A percentile compares a stretch with the other conserved stretches of the same genome.
These are phyloP conservation scores for Dufourea novaeangliae DNA, from an alignment of 1,140 invertebrate genomes.

Conservation along the genomic window DNA sequence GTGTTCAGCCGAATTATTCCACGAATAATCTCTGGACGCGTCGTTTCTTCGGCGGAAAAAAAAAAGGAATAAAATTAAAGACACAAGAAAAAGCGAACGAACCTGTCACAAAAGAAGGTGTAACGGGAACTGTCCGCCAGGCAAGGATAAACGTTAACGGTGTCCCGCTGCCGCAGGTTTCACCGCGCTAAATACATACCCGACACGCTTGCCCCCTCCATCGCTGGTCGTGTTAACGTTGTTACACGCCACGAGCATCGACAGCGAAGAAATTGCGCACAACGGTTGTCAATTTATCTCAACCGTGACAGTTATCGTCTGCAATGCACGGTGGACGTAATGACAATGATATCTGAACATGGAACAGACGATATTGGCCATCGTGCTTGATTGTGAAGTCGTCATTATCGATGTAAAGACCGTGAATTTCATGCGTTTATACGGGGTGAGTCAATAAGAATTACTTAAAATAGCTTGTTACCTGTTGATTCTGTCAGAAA, in stretches of 20 bases:
- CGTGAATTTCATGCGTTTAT: no score
- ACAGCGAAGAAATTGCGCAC: neutral
- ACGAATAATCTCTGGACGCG: neutral
- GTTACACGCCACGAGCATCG: neutral
- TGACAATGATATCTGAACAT: no score
- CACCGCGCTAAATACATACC: conserved; percentile 44
- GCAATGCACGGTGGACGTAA: no score
- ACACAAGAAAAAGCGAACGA: neutral
- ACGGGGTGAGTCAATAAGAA: no score
- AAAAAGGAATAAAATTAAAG: neutral
- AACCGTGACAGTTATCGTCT: no score
- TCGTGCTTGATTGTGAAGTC: no score
- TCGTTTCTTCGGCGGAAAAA: conserved; percentile 1
- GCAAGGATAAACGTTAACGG: conserved; percentile 40
- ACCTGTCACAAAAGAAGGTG: conserved; percentile 32
- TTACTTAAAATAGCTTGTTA: no score
- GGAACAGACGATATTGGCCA: no score
- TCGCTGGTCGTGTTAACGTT: conserved; percentile 16
- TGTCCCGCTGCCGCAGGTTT: conserved; percentile 29
- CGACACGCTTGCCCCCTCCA: conserved; percentile 26
- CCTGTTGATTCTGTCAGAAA: no score
- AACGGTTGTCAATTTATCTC: no score
- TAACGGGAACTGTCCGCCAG: conserved; percentile 32
- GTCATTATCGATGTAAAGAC: no score
- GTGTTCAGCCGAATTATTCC: neutral